Conservation (phyloP, 2,797 vertebrate genomes). For the Sebastes trivittatus region DNA sequence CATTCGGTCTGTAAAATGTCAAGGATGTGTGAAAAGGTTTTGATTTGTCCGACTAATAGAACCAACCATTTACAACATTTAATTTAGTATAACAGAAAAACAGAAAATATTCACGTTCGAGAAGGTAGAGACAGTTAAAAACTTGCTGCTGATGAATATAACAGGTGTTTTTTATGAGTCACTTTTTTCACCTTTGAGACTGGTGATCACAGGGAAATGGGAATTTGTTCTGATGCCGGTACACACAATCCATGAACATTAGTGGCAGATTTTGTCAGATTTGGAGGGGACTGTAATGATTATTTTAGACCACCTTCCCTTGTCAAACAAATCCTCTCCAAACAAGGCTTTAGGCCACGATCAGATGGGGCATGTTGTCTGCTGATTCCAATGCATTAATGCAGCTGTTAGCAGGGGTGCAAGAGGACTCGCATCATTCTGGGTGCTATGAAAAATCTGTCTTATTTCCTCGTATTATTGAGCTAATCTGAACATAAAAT, state of each 20-base stretch:
- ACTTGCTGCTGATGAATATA: not conserved
- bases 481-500: constrained; percentile 12
- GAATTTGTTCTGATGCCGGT: not conserved
- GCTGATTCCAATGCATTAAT: not conserved
- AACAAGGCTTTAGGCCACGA: constrained; percentile 8
- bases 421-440: not conserved
- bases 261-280: not conserved
- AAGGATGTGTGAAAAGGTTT: not conserved
- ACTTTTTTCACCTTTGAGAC: not conserved
- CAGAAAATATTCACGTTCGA: not conserved
- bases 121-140: not conserved
- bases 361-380: constrained; percentile 9
- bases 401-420: not conserved
- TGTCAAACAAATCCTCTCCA: constrained; percentile 17
- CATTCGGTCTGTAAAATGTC: not conserved
- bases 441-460: not conserved
- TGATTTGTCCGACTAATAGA: not conserved
- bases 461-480: not conserved
- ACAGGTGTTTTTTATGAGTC: not conserved
- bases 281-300: not conserved
- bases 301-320: constrained; percentile 18
- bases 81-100: not conserved
- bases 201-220: not conserved
- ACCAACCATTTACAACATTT: not conserved
- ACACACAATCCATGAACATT: not conserved